These are phyloP conservation scores for Nannoperca australis DNA, from an alignment of 2,797 vertebrate genomes.

Conservation along the genomic window DNA sequence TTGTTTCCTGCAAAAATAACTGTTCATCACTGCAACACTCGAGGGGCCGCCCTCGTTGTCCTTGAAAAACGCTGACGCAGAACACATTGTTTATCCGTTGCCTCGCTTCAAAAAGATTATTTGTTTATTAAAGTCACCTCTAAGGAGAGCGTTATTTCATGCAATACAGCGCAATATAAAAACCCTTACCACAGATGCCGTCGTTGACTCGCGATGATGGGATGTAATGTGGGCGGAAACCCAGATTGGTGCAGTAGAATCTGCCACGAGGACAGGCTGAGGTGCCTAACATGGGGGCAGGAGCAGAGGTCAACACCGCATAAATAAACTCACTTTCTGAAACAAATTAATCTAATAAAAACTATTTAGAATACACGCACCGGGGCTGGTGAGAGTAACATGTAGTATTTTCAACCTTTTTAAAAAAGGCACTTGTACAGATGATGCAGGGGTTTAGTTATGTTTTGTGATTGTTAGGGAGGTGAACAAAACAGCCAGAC, in stretches of 20 bases:
- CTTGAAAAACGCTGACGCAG: conserved; percentile 30
- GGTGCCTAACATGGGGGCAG: conserved; percentile 68
- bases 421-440: neutral
- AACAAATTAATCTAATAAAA: neutral
- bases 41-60: conserved; percentile 17
- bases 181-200: conserved; percentile 81
- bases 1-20: conserved; percentile 7
- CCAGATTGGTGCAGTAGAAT: conserved; percentile 84
- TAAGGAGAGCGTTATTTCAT: conserved; percentile 8
- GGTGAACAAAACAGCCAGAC: neutral
- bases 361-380: neutral
- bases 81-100: conserved; percentile 29
- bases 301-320: conserved; percentile 25
- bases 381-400: neutral
- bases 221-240: conserved; percentile 82
- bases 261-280: conserved; percentile 81
- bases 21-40: conserved; percentile 7
- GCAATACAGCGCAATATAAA: neutral
- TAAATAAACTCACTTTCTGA: conserved; percentile 5
- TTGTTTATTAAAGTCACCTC: conserved; percentile 33
- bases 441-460: neutral
- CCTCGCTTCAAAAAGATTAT: conserved; percentile 29
- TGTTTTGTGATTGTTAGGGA: neutral
- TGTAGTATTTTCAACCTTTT: neutral
- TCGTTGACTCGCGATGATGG: conserved; percentile 82